Percentiles rank a stretch among this genome's conserved stretches.
phyloP scores from a whole-genome alignment of 2,113 vertebrate genomes.

The Malurus cyaneus region DNA sequence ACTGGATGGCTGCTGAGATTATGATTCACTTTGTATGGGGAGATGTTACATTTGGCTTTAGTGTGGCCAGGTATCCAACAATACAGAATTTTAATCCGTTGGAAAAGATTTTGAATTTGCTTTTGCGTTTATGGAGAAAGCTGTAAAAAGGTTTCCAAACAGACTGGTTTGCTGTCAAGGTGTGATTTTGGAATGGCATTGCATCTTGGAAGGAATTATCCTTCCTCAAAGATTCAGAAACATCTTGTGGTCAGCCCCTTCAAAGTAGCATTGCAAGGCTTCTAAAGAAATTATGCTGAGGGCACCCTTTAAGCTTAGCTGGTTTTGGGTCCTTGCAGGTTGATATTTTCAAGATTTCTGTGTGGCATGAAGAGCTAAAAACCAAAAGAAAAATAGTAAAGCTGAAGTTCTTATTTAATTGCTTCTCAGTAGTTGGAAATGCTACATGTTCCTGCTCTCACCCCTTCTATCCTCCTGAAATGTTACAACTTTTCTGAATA shows the following conservation, averaged over 20 bases:
- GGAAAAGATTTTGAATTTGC: neutral
- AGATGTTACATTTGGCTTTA: neutral
- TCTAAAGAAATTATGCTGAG: neutral
- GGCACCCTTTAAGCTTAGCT: neutral
- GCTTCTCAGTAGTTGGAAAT: neutral
- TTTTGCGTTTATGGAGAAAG: neutral
- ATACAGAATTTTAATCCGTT: neutral
- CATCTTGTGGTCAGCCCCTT: neutral
- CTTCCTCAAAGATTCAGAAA: neutral
- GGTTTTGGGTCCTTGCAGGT: neutral
- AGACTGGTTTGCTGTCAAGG: neutral
- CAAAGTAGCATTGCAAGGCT: neutral
- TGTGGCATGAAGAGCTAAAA: neutral
- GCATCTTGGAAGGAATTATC: neutral
- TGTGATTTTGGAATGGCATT: neutral
- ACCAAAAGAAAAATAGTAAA: neutral
- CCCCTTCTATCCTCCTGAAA: neutral
- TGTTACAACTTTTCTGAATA: neutral
- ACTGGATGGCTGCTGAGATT: neutral
- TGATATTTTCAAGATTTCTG: neutral
- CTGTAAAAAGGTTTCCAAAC: neutral
- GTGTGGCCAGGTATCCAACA: neutral
- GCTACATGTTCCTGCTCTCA: neutral
- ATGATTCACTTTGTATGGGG: neutral
- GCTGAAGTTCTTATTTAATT: neutral